Base-by-base conservation (phyloP, 2,888 invertebrate genomes). In the Carpatolechia fugitivella region DNA sequence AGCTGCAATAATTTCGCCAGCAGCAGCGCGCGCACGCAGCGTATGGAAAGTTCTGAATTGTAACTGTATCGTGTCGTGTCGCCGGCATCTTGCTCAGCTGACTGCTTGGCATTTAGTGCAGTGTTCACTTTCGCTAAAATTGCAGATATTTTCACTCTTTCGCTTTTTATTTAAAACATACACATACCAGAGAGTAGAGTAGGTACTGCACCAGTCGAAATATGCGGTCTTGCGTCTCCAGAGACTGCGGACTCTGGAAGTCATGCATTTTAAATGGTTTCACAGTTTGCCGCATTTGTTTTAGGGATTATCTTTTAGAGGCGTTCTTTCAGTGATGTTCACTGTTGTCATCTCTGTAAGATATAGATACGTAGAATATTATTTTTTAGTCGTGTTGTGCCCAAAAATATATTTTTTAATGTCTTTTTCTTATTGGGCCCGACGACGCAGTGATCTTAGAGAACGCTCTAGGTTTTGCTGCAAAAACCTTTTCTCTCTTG, bases 61-160 rank as follows among this genome's bases (percentile, higher is more conserved):
- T 29, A 41, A 18, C n/a, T 4, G 13, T 44, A 20, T 29, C 29
- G 44, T 44, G 44, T 44, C 44, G 40, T 18, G 10, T 20, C 18
- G 44, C 20, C 44, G 29, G 44, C 29, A 44, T 44, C 44, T 38
- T 44, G 44, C 44, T 44, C 44, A 44, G 44, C 44, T 44, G 44
- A 44, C 29, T 44, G 44, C 44, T 44, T 7, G 44, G 44, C 29
- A 44, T 44, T 44, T 13, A 13, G 44, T 41, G n/a, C 20, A 44
- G 20, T 41, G 40, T 41, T 44, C 44, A 44, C 44, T 44, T 44
- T 44, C 44, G 44, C 29, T 44, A 44, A 24, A 44, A 44, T 44
- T 44, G 20, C 44, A 29, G 13, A 13, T 20, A 44, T 44, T 44
- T 44, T 44, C 44, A 44, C 29, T 44, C 44, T 44, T 20, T 10